Percentiles rank a stretch among this genome's conserved stretches.
Conservation (phyloP, 2,113 vertebrate species). For the Pipa parva region DNA sequence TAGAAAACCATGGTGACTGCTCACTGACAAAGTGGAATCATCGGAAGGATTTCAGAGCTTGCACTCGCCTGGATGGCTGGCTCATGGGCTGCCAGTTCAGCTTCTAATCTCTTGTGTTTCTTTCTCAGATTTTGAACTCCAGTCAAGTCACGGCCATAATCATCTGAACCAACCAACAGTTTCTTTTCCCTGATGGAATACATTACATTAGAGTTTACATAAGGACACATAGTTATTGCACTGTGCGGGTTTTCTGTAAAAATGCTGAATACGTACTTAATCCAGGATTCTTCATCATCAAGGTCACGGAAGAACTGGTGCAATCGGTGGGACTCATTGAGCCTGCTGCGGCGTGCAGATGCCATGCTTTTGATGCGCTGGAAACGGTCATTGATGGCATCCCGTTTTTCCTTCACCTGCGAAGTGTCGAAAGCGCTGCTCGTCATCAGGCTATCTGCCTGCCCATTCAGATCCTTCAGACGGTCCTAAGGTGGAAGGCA, state of each 20-base stretch:
- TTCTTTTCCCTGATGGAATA: slow-evolving; percentile 82
- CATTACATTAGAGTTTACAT: too few relatives aligned
- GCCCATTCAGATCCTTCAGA: slow-evolving; percentile 93
- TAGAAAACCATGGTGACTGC: too few relatives aligned
- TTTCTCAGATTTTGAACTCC: slow-evolving; percentile 97
- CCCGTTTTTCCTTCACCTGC: slow-evolving; percentile 90
- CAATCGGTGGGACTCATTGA: slow-evolving; percentile 93
- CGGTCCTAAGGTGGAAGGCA: too few relatives aligned
- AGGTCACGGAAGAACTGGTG: slow-evolving; percentile 98
- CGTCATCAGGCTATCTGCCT: slow-evolving; percentile 93
- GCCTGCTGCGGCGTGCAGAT: slow-evolving; percentile 71
- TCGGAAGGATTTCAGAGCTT: too few relatives aligned
- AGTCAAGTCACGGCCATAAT: slow-evolving; percentile 94
- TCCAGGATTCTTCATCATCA: slow-evolving; percentile 97
- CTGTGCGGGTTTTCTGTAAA: too few relatives aligned
- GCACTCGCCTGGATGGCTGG: slow-evolving; percentile 86
- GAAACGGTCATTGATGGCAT: slow-evolving; percentile 87
- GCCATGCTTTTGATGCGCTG: slow-evolving; percentile 91
- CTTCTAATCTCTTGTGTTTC: slow-evolving; percentile 95
- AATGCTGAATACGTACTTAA: slow-evolving; percentile 73
- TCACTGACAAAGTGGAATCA: too few relatives aligned
- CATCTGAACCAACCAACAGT: slow-evolving; percentile 91
- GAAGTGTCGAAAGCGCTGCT: slow-evolving; percentile 93
- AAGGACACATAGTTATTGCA: too few relatives aligned
- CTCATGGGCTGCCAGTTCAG: slow-evolving; percentile 89